Conservation (phyloP, 2,113 vertebrate genomes). For the Chaenocephalus aceratus region DNA sequence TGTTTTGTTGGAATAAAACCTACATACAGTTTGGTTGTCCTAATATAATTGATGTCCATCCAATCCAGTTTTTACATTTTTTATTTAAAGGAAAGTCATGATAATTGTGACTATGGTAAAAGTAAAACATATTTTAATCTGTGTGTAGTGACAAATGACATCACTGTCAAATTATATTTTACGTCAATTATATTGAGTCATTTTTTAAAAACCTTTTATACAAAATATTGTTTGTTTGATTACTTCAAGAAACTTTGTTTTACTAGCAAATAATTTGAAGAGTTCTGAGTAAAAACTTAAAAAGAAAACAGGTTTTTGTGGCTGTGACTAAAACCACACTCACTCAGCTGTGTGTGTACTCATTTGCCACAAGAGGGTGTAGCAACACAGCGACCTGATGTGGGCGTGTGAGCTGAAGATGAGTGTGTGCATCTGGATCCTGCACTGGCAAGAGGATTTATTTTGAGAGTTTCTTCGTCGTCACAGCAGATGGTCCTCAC, state of each 20-base stretch:
- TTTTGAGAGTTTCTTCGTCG: constrained; percentile 27
- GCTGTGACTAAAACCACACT: not conserved
- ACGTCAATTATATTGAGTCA: not conserved
- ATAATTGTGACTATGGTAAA: not conserved
- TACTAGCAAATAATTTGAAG: not conserved
- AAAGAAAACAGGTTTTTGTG: not conserved
- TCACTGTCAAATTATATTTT: not conserved
- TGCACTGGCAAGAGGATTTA: not conserved
- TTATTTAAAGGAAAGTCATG: not conserved
- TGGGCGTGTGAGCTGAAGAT: not conserved
- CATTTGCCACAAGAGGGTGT: constrained; percentile 60
- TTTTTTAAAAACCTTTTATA: not conserved
- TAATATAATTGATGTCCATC: not conserved
- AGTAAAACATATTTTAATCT: not conserved
- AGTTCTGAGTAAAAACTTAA: not conserved
- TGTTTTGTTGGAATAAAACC: constrained; percentile 6
- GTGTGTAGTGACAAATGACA: not conserved
- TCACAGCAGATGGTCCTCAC: constrained; percentile 33
- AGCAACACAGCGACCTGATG: not conserved
- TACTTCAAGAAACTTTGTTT: not conserved
- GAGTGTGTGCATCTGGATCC: not conserved
- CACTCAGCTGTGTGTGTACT: not conserved
- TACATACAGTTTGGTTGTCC: not conserved
- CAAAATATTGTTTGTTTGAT: not conserved
- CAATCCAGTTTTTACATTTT: not conserved